phyloP scores from a whole-genome alignment of 2,113 vertebrate species.

The Gila orcuttii region DNA sequence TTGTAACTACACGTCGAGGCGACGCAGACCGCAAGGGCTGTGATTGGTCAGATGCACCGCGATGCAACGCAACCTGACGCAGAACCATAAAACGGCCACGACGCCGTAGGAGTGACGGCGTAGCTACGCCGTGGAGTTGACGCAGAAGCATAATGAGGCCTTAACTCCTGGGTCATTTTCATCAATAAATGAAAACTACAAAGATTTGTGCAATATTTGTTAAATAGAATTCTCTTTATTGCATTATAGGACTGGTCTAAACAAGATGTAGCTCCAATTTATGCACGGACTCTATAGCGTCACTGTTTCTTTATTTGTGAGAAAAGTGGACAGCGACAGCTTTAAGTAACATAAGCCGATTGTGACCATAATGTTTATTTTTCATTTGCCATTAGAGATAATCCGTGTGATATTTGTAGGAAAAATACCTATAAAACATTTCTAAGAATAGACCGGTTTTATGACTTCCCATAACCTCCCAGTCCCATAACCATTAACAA shows the following conservation, averaged over 20 bases:
- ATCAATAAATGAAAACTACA: neutral
- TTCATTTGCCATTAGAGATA: neutral
- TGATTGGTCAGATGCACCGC: too few species aligned
- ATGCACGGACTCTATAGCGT: neutral
- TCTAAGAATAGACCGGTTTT: neutral
- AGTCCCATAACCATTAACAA: slow-evolving; percentile 1
- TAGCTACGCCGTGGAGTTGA: too few species aligned
- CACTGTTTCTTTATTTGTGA: neutral
- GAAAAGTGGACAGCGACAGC: neutral
- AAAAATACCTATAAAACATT: slow-evolving; percentile 18
- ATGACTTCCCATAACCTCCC: neutral
- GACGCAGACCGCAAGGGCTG: too few species aligned
- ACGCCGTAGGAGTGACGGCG: too few species aligned
- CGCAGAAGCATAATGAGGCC: too few species aligned
- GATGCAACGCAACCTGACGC: too few species aligned
- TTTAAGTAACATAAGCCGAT: neutral
- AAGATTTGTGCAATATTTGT: neutral
- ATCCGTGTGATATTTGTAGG: neutral
- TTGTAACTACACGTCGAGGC: too few species aligned
- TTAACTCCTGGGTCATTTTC: neutral
- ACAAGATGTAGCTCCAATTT: neutral
- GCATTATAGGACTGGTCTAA: neutral
- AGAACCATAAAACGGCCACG: too few species aligned
- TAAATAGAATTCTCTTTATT: slow-evolving; percentile 2
- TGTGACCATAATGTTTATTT: neutral